Conservation (phyloP, 2,888 invertebrate species). For the Scelioninae gen. 1 region DNA sequence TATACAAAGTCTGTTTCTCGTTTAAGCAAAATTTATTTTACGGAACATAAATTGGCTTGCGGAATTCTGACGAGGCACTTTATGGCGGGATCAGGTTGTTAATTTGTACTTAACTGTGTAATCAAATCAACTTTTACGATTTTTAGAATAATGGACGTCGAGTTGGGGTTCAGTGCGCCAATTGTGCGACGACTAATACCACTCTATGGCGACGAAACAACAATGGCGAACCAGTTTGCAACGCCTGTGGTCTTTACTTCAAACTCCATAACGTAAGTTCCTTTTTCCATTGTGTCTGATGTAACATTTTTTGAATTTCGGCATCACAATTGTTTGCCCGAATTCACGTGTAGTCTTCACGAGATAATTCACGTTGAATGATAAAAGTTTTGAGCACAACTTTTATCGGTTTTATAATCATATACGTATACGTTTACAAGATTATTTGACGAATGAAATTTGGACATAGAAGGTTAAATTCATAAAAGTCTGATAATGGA, state of each 20-base stretch:
- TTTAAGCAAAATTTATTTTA: slow-evolving; percentile 36
- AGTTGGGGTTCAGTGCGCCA: slow-evolving; percentile 90
- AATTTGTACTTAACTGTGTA: slow-evolving; percentile 35
- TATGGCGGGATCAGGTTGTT: slow-evolving; percentile 61
- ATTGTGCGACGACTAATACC: slow-evolving; percentile 91
- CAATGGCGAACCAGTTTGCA: slow-evolving; percentile 99
- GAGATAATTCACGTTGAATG: slow-evolving; percentile 4
- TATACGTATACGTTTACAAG: not conserved
- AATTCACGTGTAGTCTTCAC: slow-evolving; percentile 30
- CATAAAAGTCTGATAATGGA: slow-evolving; percentile 4
- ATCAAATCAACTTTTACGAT: slow-evolving; percentile 22
- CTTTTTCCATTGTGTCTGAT: no score
- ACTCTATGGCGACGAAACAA: slow-evolving; percentile 99
- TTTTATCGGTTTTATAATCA: slow-evolving; percentile 42
- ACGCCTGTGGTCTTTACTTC: slow-evolving; percentile 99
- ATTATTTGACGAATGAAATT: not conserved
- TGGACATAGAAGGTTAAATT: slow-evolving; percentile 46
- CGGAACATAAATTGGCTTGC: slow-evolving; percentile 39
- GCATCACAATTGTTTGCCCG: slow-evolving; percentile 33
- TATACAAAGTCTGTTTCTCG: not conserved
- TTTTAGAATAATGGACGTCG: slow-evolving; percentile 80
- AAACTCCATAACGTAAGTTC: slow-evolving; percentile 88
- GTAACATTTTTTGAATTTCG: slow-evolving; percentile 27
- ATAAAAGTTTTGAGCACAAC: slow-evolving; percentile 42
- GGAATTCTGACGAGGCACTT: slow-evolving; percentile 51